Base-by-base conservation (phyloP, 2,797 vertebrate species). In the Sebastes hubbsi region DNA sequence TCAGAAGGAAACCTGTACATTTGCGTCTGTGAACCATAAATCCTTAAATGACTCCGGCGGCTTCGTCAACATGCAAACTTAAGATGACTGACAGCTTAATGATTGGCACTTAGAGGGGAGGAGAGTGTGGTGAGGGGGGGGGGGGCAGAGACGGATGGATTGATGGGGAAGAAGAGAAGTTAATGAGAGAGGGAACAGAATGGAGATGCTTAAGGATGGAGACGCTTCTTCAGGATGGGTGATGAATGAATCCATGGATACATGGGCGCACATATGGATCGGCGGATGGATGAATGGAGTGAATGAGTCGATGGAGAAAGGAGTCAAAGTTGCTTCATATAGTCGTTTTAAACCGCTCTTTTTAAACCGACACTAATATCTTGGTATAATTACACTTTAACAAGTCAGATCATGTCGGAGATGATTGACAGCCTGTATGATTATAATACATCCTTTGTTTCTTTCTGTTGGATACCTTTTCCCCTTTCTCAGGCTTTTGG, bases 81-180 rank as follows among this genome's bases (percentile, higher is more conserved):
- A 25, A 75, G 60, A 78, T 87, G 89, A 93, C 36, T 91, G 91
- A 88, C 90, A 91, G 81, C 84, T 89, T 92, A 91, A 92, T 92
- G 91, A 92, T 88, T 91, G 90, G 80, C 91, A 91, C 83, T 91
- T 91, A 89, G 76, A 78, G 70, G 42, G 83, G 75, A 81, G 78
- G 79, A 52, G 49, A 32, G 46, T 63, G 29, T 72, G 55, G 56
- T 11, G 59, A n/a, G 9, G 22, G 22, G 22, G 77, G n/a, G 27
- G 24, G 77, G 81, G 63, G 54, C 59, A 55, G 76, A 80, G 82
- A 87, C 9, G 70, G 78, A 85, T 83, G 75, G 87, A 87, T 89
- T 76, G 85, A 89, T 87, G 75, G 68, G 68, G 68, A 84, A 77
- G 75, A 83, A 88, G 81, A 69, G 66, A 70, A 87, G 83, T 88